These are phyloP conservation scores for cattle (Bos taurus) DNA, from an alignment of 2,113 vertebrate genomes.

Conservation along the genomic window ARS-UCD2.0 NC_037339.1:7966001-7966500, in stretches of 20 bases:
- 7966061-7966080: not conserved
- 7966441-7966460: not conserved
- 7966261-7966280: not conserved
- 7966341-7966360: not conserved
- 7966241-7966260: not conserved
- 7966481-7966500: not conserved
- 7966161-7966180: not conserved
- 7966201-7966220: not conserved
- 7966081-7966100: not conserved
- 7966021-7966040: not conserved
- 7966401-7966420: not conserved
- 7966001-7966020: not conserved
- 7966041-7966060: not conserved
- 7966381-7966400: not conserved
- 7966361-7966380: not conserved
- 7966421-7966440: not conserved
- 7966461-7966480: not conserved
- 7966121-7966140: not conserved
- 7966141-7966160: not conserved
- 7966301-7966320: not conserved
- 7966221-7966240: slow-evolving; percentile 6
- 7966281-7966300: not conserved
- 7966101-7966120: not conserved
- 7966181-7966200: slow-evolving; percentile 28
- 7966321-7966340: not conserved